phyloP scores from a whole-genome alignment of 2,113 vertebrate species.

The Antechinus stuartii region DNA sequence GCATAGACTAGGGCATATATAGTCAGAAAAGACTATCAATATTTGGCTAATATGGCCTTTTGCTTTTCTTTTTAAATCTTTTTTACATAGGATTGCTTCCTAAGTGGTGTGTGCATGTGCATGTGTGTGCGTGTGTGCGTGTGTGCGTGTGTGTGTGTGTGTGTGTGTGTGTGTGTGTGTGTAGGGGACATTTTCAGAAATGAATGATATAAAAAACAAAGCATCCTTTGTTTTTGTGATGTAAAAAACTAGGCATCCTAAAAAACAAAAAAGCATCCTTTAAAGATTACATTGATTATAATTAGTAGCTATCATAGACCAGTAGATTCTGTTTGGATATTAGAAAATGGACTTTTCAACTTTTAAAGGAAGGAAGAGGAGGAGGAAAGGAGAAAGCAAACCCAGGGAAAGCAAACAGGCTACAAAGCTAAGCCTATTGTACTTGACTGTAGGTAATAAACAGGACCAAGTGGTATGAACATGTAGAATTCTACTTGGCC shows the following conservation, averaged over 20 bases:
- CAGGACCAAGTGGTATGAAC: background rate
- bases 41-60: background rate
- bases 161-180: no score
- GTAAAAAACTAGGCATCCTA: background rate
- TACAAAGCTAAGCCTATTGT: background rate
- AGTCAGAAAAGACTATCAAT: background rate
- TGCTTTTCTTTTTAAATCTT: background rate
- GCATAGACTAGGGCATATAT: background rate
- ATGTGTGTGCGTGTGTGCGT: no score
- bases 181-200: background rate
- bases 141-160: no score
- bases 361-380: background rate
- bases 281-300: background rate
- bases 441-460: background rate
- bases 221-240: background rate
- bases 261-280: background rate
- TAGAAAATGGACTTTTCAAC: background rate
- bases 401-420: background rate
- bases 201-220: background rate
- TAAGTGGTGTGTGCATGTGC: no score
- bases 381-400: background rate
- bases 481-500: background rate
- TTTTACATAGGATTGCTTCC: no score
- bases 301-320: background rate
- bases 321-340: background rate